Evolutionary conservation across 2,888 invertebrate species (phyloP), one percentile per base, ranked within the genome.

Genomic region (Xestia c-nigrum): DNA sequence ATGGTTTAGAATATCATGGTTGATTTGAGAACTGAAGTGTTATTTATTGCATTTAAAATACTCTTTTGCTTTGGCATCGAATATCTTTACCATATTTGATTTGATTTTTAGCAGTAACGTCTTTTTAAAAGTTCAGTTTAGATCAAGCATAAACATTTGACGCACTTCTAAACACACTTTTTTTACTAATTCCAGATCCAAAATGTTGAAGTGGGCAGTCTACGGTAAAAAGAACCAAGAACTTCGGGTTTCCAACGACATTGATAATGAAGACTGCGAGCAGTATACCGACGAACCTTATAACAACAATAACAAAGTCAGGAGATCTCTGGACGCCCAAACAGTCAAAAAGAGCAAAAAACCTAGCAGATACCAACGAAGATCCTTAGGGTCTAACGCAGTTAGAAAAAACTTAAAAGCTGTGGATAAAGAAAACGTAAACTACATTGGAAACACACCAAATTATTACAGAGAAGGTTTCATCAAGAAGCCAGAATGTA

Each of bases 191-290:
- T 95, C 19, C 95, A 96, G 96, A 87, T 89, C 74, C 85, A 97
- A 92, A 90, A 97, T 97, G 97, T 94, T 97, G 89, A 97, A 97
- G 96, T 97, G 97, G 97, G 97, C 97, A 72, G 97, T 97, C 19
- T 96, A 96, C 84, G 95, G 93, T 81, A 96, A 96, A 88, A 96
- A 96, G 83, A 96, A 94, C 76, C 95, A 95, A 91, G 95, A 95
- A 14, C 89, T 88, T 66, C 92, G 91, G 80, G 85, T 89, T 5
- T 85, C 86, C 10, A 91, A 89, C 61, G 93, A 93, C 55, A 82
- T 85, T 31, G 92, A 93, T 68, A 86, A 87, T 46, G 92, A 92
- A 59, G 88, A 90, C 14, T 87, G 86, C 67, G 91, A 92, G 9
- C 87, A 90, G 12, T 93, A 90, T 52, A 81, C 87, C 3, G 90